Evolutionary conservation across 1,140 invertebrate genomes (phyloP).

Genomic region (Teleogryllus occipitalis): DNA sequence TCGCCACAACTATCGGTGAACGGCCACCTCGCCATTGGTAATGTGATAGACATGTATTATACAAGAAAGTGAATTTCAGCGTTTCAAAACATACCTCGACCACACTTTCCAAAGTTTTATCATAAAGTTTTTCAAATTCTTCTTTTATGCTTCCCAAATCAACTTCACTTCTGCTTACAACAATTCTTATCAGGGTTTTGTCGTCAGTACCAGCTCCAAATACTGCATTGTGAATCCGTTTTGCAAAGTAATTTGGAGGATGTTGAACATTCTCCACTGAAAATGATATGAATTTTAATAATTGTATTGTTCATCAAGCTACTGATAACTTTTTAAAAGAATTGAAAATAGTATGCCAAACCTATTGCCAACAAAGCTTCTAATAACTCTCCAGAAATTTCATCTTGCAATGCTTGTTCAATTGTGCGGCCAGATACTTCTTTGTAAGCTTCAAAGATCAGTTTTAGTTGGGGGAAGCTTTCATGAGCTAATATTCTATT

Average conservation of each 20-base stretch:
- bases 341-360: constrained; percentile 38
- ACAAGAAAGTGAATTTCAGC: background rate
- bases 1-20: too few relatives aligned
- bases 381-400: constrained; percentile 52
- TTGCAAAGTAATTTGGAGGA: constrained; percentile 62
- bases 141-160: constrained; percentile 61
- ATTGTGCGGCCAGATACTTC: constrained; percentile 54
- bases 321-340: background rate
- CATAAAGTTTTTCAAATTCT: constrained; percentile 58
- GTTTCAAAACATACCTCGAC: constrained; percentile 43
- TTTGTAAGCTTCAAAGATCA: constrained; percentile 62
- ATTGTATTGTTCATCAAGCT: too few relatives aligned
- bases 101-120: constrained; percentile 56
- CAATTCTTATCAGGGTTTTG: constrained; percentile 57
- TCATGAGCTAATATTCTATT: constrained; percentile 58
- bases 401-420: constrained; percentile 55
- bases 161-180: constrained; percentile 63
- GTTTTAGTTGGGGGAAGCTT: constrained; percentile 54
- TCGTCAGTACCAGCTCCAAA: constrained; percentile 64
- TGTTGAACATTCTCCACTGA: constrained; percentile 61
- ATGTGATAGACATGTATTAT: too few relatives aligned
- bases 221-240: constrained; percentile 61
- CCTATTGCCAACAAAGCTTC: constrained; percentile 55
- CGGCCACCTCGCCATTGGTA: too few relatives aligned
- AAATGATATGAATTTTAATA: background rate